A percentile compares a stretch with the other conserved stretches of the same genome.
phyloP scores from a whole-genome alignment of 1,140 invertebrate species.

The Brachystomella parvula region DNA sequence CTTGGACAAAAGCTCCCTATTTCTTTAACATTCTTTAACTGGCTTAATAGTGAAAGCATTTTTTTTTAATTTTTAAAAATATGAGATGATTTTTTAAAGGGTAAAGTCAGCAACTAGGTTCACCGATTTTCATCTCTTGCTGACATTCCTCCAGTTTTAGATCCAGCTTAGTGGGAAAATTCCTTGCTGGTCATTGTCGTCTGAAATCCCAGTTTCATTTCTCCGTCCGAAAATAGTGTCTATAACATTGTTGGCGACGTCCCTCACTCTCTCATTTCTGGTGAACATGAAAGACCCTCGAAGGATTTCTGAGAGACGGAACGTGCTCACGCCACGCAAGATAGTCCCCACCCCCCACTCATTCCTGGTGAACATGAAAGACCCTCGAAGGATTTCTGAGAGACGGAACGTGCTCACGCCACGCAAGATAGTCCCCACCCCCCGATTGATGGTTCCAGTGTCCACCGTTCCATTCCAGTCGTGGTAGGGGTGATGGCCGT shows the following conservation, averaged over 20 bases:
- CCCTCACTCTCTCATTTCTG: neutral
- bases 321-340: neutral
- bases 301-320: slow-evolving; percentile 4
- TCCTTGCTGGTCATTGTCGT: neutral
- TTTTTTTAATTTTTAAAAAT: too few relatives aligned
- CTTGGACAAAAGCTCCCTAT: too few relatives aligned
- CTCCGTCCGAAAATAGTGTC: slow-evolving; percentile 1
- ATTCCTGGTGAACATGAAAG: slow-evolving; percentile 8
- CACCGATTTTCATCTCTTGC: too few relatives aligned
- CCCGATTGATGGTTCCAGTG: neutral
- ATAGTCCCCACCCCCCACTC: neutral
- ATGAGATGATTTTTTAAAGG: too few relatives aligned
- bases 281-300: slow-evolving; percentile 12
- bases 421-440: neutral
- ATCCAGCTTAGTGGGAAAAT: neutral
- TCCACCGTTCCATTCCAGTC: neutral
- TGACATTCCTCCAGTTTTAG: too few relatives aligned
- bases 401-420: neutral
- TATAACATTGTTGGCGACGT: slow-evolving; percentile 2
- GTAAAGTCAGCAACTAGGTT: too few relatives aligned
- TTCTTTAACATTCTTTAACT: too few relatives aligned
- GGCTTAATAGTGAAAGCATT: too few relatives aligned
- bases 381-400: slow-evolving; percentile 2
- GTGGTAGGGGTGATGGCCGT: too few relatives aligned
- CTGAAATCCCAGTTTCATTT: neutral